phyloP scores from a whole-genome alignment of 2,888 invertebrate genomes.

The Aproaerema taeniolella region DNA sequence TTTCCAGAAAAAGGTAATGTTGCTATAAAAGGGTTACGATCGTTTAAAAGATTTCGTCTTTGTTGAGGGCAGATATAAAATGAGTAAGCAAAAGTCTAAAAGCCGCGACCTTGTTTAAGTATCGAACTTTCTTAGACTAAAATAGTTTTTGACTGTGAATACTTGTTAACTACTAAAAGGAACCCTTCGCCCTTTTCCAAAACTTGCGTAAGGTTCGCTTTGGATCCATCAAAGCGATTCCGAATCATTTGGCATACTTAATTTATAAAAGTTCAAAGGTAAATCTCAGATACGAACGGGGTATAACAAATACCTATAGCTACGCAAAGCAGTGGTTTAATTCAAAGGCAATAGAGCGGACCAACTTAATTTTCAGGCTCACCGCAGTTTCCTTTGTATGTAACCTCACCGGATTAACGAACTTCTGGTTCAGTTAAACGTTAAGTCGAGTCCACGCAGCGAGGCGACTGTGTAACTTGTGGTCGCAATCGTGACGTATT shows the following conservation, averaged over 20 bases:
- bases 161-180: too few species aligned
- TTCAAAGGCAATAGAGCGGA: slow-evolving; percentile 69
- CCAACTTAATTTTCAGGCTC: slow-evolving; percentile 72
- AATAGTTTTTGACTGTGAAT: too few species aligned
- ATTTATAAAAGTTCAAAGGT: slow-evolving; percentile 27
- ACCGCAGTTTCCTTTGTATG: slow-evolving; percentile 69
- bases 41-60: slow-evolving; percentile 6
- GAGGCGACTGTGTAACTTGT: neutral
- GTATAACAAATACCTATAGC: slow-evolving; percentile 33
- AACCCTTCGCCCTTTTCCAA: neutral
- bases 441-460: slow-evolving; percentile 9
- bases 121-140: too few species aligned
- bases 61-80: neutral
- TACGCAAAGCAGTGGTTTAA: slow-evolving; percentile 50
- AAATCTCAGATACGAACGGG: slow-evolving; percentile 25
- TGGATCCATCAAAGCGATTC: neutral
- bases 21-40: slow-evolving; percentile 9
- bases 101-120: too few species aligned
- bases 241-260: neutral
- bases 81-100: too few species aligned
- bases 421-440: slow-evolving; percentile 46
- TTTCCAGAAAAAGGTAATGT: slow-evolving; percentile 4
- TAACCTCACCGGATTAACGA: slow-evolving; percentile 58
- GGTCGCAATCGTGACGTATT: slow-evolving; percentile 5
- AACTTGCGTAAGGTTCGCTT: neutral